phyloP scores from a whole-genome alignment of 2,888 invertebrate species.

The Drosophila maculinotata region DNA sequence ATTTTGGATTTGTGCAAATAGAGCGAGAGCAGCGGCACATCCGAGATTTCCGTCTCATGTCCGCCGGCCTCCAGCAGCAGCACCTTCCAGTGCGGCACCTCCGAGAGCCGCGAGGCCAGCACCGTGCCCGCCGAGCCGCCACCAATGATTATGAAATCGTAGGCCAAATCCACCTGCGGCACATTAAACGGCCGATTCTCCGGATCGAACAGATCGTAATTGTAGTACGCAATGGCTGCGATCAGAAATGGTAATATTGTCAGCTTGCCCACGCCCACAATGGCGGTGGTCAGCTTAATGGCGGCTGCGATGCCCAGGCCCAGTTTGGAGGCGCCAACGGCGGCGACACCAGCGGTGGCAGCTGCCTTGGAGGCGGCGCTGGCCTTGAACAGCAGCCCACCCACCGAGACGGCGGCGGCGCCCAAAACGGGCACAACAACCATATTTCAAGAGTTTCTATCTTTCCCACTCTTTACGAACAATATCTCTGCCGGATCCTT shows the following conservation, averaged over 20 bases:
- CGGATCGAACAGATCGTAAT: constrained; percentile 94
- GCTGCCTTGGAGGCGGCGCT: constrained; percentile 82
- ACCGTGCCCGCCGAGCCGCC: constrained; percentile 94
- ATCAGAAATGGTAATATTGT: constrained; percentile 91
- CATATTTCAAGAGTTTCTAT: constrained; percentile 49
- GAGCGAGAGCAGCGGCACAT: constrained; percentile 93
- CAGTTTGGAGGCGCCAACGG: constrained; percentile 85
- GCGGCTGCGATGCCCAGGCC: constrained; percentile 87
- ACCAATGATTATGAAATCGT: constrained; percentile 93
- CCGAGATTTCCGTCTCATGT: constrained; percentile 94
- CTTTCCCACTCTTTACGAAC: not conserved
- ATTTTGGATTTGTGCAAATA: constrained; percentile 95
- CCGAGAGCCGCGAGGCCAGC: constrained; percentile 92
- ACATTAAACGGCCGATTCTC: constrained; percentile 92
- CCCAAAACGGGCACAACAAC: constrained; percentile 81
- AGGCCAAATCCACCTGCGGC: constrained; percentile 88
- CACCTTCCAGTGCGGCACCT: constrained; percentile 91
- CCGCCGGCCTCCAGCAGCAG: constrained; percentile 94
- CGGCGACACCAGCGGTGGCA: constrained; percentile 80
- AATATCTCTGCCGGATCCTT: not conserved
- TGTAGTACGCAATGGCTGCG: constrained; percentile 92
- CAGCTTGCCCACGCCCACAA: constrained; percentile 90
- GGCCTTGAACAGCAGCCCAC: constrained; percentile 83
- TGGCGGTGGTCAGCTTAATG: constrained; percentile 89
- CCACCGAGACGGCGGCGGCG: constrained; percentile 82